Evolutionary conservation across 2,888 invertebrate genomes (phyloP).

Genomic region (Smittia aterrima): DNA sequence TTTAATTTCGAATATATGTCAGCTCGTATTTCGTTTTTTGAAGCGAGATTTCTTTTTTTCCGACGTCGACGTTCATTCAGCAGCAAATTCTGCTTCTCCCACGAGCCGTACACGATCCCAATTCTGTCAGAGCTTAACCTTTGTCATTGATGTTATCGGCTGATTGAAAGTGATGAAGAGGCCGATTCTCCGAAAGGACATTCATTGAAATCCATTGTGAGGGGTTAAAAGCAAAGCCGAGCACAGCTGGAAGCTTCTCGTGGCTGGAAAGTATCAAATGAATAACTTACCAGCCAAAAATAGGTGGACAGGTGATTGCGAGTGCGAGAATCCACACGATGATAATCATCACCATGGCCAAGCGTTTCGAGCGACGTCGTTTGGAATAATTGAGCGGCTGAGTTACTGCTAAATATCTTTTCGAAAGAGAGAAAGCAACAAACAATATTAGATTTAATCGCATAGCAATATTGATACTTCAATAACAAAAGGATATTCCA

Average conservation of each 20-base stretch:
- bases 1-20: too few species aligned
- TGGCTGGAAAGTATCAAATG: conserved; percentile 45
- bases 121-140: background rate
- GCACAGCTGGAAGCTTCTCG: background rate
- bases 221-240: too few species aligned
- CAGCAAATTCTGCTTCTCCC: too few species aligned
- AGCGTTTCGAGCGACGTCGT: conserved; percentile 77
- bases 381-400: conserved; percentile 89
- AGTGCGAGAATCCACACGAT: conserved; percentile 88
- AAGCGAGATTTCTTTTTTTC: too few species aligned
- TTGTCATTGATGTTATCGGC: background rate
- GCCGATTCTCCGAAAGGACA: conserved; percentile 6
- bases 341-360: conserved; percentile 82
- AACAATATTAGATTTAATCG: too few species aligned
- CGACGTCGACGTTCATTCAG: too few species aligned
- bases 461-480: too few species aligned
- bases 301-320: conserved; percentile 89
- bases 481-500: too few species aligned
- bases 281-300: conserved; percentile 76
- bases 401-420: conserved; percentile 86
- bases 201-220: background rate
- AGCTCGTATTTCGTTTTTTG: too few species aligned
- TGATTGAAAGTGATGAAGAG: background rate
- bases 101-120: too few species aligned
- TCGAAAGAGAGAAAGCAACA: background rate